A percentile compares a stretch with the other conserved stretches of the same genome.
phyloP scores from a whole-genome alignment of 2,797 vertebrate genomes.

The Rallus crepitans region DNA sequence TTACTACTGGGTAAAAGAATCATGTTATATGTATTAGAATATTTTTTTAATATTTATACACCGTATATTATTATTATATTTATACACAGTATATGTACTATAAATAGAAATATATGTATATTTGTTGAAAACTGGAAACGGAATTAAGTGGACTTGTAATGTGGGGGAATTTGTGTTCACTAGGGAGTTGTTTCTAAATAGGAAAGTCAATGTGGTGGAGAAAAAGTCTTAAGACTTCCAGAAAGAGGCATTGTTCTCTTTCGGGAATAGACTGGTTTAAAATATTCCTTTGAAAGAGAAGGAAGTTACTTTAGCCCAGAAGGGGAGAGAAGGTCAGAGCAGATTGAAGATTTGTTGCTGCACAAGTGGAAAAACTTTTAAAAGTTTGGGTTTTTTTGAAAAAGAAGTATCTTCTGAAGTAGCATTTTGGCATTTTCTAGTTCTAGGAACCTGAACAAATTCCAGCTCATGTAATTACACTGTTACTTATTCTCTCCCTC shows the following conservation, averaged over 20 bases:
- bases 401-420: not conserved
- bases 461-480: slow-evolving; percentile 36
- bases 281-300: slow-evolving; percentile 48
- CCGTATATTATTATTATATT: not conserved
- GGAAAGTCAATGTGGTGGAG: slow-evolving; percentile 26
- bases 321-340: slow-evolving; percentile 15
- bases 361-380: not conserved
- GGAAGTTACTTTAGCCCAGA: slow-evolving; percentile 21
- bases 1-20: not conserved
- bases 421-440: slow-evolving; percentile 41
- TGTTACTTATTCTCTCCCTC: slow-evolving; percentile 14
- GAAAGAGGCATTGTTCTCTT: slow-evolving; percentile 57
- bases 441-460: slow-evolving; percentile 6
- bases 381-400: not conserved
- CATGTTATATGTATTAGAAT: not conserved
- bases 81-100: not conserved
- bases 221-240: slow-evolving; percentile 26
- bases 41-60: not conserved
- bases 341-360: slow-evolving; percentile 21
- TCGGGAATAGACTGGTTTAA: slow-evolving; percentile 19
- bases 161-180: not conserved
- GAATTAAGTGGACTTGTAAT: slow-evolving; percentile 18
- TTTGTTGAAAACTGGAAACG: slow-evolving; percentile 29
- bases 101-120: not conserved
- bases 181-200: slow-evolving; percentile 40